phyloP scores from a whole-genome alignment of 2,888 invertebrate genomes.

The Agriopis marginaria region DNA sequence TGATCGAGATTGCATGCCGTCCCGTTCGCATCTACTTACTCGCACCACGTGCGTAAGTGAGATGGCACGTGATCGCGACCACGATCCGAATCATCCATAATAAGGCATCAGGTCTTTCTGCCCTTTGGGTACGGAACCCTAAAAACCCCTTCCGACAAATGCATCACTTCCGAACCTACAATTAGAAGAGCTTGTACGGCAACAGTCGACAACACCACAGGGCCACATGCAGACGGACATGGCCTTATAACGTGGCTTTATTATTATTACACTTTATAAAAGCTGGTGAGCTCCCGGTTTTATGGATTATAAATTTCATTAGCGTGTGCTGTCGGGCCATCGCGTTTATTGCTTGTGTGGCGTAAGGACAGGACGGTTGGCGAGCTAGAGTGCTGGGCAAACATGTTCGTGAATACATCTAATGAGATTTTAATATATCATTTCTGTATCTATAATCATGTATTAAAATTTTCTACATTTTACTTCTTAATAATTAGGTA shows the following conservation, averaged over 20 bases:
- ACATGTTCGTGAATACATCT: neutral
- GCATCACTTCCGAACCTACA: conserved; percentile 41
- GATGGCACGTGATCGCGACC: no score
- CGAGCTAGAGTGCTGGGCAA: conserved; percentile 12
- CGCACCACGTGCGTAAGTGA: no score
- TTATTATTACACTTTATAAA: conserved; percentile 84
- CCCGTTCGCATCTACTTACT: no score
- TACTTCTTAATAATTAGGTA: no score
- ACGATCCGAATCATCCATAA: no score
- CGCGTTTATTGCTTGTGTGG: conserved; percentile 69
- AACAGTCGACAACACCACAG: conserved; percentile 36
- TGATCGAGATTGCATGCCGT: no score
- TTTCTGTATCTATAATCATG: no score
- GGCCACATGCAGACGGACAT: conserved; percentile 5
- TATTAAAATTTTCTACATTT: no score
- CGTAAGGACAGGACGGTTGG: conserved; percentile 41
- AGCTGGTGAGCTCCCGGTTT: conserved; percentile 66
- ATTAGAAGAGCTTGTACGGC: conserved; percentile 50
- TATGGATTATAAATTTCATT: conserved; percentile 84
- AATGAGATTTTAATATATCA: neutral
- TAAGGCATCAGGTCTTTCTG: no score
- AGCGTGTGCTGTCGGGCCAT: conserved; percentile 76
- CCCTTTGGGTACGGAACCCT: no score
- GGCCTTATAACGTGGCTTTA: conserved; percentile 61
- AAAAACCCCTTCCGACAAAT: neutral